Percentiles rank a stretch among this genome's conserved stretches.
Conservation (phyloP, 2,797 vertebrate species). For the Dendrocincla tyrannina region DNA sequence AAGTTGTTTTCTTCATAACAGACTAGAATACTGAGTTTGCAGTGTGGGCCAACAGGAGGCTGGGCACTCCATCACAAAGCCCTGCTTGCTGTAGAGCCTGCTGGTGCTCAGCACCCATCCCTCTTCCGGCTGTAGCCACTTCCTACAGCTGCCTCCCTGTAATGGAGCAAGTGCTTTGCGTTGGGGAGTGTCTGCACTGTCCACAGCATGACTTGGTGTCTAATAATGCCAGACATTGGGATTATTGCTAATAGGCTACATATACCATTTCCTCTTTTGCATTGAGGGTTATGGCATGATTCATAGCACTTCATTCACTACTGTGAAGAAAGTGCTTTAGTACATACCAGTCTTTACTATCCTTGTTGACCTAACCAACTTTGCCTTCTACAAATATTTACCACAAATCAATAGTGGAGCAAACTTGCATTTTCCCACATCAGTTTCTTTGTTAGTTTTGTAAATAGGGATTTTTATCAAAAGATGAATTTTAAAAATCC, state of each 20-base stretch:
- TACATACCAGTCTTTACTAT: not conserved
- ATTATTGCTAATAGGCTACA: not conserved
- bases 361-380: not conserved
- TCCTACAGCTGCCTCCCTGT: not conserved
- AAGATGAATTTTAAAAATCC: conserved; percentile 35
- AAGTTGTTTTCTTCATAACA: not conserved
- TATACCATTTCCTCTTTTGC: not conserved
- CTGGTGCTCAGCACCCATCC: not conserved
- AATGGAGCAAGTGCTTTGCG: not conserved
- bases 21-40: not conserved
- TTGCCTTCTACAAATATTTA: not conserved
- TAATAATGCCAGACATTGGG: not conserved
- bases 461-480: conserved; percentile 40
- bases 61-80: not conserved
- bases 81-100: not conserved
- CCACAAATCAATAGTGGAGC: not conserved
- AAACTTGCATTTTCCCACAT: not conserved
- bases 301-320: not conserved
- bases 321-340: not conserved
- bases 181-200: not conserved
- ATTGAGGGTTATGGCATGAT: rapidly evolving
- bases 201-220: rapidly evolving
- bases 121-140: not conserved
- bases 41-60: not conserved
- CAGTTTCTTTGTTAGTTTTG: conserved; percentile 7